These are phyloP conservation scores for Uloborus diversus DNA, from an alignment of 1,140 invertebrate species.

Conservation along the genomic window DNA sequence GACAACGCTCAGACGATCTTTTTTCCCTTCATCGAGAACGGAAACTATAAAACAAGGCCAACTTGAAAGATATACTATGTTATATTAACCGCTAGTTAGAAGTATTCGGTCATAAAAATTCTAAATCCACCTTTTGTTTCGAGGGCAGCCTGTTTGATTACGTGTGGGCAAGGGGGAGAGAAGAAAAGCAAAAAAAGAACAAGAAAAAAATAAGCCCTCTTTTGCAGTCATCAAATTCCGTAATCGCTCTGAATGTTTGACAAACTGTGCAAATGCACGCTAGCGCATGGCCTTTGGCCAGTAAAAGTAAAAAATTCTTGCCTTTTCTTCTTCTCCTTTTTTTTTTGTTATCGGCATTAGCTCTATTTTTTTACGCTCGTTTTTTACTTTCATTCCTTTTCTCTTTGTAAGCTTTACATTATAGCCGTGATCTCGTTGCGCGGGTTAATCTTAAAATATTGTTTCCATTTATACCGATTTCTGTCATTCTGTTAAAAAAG, in stretches of 20 bases:
- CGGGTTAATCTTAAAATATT: too few relatives aligned
- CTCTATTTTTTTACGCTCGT: background rate
- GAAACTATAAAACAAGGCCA: constrained; percentile 30
- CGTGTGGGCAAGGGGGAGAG: background rate
- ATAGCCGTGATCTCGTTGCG: too few relatives aligned
- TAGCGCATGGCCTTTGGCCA: background rate
- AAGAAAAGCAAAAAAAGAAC: constrained; percentile 1
- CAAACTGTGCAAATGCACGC: constrained; percentile 26
- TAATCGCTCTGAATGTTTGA: constrained; percentile 25
- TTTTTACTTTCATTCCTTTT: background rate
- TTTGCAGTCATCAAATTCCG: constrained; percentile 2
- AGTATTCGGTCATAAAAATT: constrained; percentile 17
- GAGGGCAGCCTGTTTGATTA: background rate
- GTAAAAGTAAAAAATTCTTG: constrained; percentile 21
- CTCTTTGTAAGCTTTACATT: too few relatives aligned
- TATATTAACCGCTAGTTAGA: constrained; percentile 26
- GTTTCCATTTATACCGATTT: too few relatives aligned
- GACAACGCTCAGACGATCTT: constrained; percentile 16
- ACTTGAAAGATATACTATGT: constrained; percentile 8
- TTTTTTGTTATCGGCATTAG: constrained; percentile 18
- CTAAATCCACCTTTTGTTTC: constrained; percentile 7
- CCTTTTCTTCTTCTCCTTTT: constrained; percentile 10
- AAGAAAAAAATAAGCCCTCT: background rate
- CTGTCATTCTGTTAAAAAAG: too few relatives aligned
- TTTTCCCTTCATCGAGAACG: constrained; percentile 19